phyloP scores from a whole-genome alignment of 2,113 vertebrate species.

The Carassius gibelio region DNA sequence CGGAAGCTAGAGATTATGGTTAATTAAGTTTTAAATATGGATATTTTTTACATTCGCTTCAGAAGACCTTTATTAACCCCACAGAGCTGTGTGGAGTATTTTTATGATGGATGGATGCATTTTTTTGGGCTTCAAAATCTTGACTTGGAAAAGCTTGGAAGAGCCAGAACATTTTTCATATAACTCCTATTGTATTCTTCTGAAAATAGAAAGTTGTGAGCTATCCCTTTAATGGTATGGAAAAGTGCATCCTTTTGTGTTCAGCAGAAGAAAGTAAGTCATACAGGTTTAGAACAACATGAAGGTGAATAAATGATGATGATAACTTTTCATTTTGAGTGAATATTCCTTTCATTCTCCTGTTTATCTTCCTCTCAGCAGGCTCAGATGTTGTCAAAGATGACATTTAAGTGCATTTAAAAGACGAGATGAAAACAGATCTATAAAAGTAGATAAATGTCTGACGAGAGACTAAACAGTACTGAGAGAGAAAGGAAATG shows the following conservation, averaged over 20 bases:
- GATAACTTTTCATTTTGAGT: background rate
- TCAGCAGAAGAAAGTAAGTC: background rate
- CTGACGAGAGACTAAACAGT: background rate
- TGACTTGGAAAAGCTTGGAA: too few species aligned
- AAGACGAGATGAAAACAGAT: background rate
- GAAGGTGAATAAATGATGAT: background rate
- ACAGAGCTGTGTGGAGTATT: too few species aligned
- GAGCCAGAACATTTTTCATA: too few species aligned
- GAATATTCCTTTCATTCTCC: slow-evolving; percentile 4
- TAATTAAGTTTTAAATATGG: too few species aligned
- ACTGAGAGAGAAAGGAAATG: background rate
- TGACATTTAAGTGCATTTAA: slow-evolving; percentile 3
- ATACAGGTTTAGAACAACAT: background rate
- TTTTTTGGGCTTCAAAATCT: too few species aligned
- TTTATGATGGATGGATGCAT: too few species aligned
- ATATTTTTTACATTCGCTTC: too few species aligned
- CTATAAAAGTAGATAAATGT: slow-evolving; percentile 3
- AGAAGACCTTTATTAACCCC: too few species aligned
- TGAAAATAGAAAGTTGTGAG: too few species aligned
- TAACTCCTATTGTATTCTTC: too few species aligned
- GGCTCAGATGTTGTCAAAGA: background rate
- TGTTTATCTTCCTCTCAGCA: slow-evolving; percentile 1
- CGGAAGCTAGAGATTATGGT: too few species aligned
- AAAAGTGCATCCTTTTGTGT: background rate
- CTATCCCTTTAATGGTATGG: too few species aligned